Evolutionary conservation across 2,888 invertebrate genomes (phyloP), one percentile per base, ranked within the genome.

Genomic region (Augochlorella aurata): DNA sequence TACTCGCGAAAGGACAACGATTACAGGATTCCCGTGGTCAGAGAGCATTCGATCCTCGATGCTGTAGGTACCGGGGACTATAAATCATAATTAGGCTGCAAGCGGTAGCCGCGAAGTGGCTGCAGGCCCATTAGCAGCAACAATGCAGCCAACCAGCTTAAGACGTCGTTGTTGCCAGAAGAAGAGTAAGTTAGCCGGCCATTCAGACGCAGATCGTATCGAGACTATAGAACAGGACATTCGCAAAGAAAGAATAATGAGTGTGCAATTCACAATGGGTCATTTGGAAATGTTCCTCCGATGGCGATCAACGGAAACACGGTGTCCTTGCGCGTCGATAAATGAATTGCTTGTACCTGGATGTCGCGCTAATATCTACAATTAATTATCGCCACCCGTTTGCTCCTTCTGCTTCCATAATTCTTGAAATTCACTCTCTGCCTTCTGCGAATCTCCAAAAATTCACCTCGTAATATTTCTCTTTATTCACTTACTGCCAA

Each of bases 51-150:
- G 91, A 87, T 90, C 86, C 84, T 77, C 91, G 89, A 89, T 89
- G 88, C 87, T 87, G 86, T 85, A 86, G 89, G 88, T 89, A 89
- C 88, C 21, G 85, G 81, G 85, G 88, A 90, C 91, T 89, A 92
- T 92, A 91, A 92, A 92, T 92, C 92, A 92, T 92, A 92, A 92
- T 92, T 92, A 92, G 91, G 90, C 89, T 89, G 89, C 86, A 82
- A 87, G 89, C 91, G 90, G 92, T 91, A 91, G 92, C 90, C 86
- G 87, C 87, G 88, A 87, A 90, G 90, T 87, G 89, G 87, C 90
- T 91, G 89, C 89, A 87, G 89, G 85, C 89, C 91, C 91, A 92
- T 92, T 92, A 92, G 91, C 89, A 89, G 88, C 92, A 91, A 92
- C 92, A 92, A 91, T 91, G 88, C 91, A 83, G 80, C 88, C 87